phyloP scores from a whole-genome alignment of 1,140 invertebrate species.

The Steinernema feltiae region DNA sequence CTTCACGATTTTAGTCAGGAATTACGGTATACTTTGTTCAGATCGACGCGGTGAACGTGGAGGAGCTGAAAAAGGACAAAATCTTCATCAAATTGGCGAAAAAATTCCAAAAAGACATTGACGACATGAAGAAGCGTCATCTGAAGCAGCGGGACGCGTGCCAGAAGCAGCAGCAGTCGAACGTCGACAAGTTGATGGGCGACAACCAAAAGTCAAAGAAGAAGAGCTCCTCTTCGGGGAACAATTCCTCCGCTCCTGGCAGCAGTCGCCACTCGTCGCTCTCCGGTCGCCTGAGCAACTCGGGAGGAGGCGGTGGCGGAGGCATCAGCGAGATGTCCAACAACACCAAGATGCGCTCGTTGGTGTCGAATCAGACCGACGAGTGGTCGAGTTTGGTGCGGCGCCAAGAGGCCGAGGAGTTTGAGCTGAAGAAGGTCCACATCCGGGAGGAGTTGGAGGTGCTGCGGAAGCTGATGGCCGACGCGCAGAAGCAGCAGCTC shows the following conservation, averaged over 20 bases:
- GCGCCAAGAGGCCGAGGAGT: slow-evolving; percentile 67
- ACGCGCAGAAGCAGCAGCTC: slow-evolving; percentile 76
- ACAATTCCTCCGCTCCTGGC: not conserved
- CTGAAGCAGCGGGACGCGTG: slow-evolving; percentile 82
- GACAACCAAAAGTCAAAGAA: slow-evolving; percentile 49
- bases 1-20: no score
- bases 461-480: slow-evolving; percentile 75
- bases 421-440: slow-evolving; percentile 48
- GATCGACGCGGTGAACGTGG: slow-evolving; percentile 84
- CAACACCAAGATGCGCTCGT: slow-evolving; percentile 45
- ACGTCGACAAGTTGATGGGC: slow-evolving; percentile 81
- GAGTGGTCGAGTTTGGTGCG: slow-evolving; percentile 88
- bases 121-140: slow-evolving; percentile 82
- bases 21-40: no score
- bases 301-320: not conserved
- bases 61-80: slow-evolving; percentile 82
- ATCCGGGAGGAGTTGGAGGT: slow-evolving; percentile 77
- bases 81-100: slow-evolving; percentile 85
- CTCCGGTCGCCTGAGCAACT: slow-evolving; percentile 10
- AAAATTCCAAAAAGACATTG: slow-evolving; percentile 91
- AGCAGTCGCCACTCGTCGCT: slow-evolving; percentile 41
- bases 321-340: slow-evolving; percentile 7
- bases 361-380: slow-evolving; percentile 79
- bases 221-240: slow-evolving; percentile 29
- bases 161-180: slow-evolving; percentile 87